Percentiles rank a stretch among this genome's conserved stretches.
phyloP scores from a whole-genome alignment of 35 echinoderm and acorn worm species.

The Apostichopus californicus region DNA sequence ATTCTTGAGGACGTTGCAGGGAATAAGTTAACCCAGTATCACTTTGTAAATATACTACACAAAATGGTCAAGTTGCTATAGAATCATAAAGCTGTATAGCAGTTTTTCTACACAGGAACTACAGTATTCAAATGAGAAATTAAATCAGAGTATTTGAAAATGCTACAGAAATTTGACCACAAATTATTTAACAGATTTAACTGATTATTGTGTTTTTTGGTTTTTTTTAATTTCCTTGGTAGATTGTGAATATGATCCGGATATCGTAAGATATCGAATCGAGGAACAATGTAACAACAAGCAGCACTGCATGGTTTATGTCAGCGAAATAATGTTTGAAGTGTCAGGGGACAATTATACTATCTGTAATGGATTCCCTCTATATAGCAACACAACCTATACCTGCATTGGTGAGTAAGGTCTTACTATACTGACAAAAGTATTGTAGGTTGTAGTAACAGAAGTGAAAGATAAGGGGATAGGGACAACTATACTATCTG shows the following conservation, averaged over 20 bases:
- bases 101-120: too few relatives aligned
- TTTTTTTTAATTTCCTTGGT: background rate
- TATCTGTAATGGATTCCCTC: slow-evolving; percentile 74
- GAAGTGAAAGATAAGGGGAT: slow-evolving; percentile 54
- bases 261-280: slow-evolving; percentile 65
- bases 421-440: too few relatives aligned
- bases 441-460: slow-evolving; percentile 4
- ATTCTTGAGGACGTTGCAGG: too few relatives aligned
- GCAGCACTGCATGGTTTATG: slow-evolving; percentile 68
- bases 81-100: too few relatives aligned
- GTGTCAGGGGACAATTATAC: slow-evolving; percentile 59
- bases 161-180: too few relatives aligned
- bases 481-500: slow-evolving; percentile 68
- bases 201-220: background rate
- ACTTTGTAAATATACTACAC: too few relatives aligned
- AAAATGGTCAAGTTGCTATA: too few relatives aligned
- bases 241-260: slow-evolving; percentile 87
- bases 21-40: too few relatives aligned
- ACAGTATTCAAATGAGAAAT: too few relatives aligned
- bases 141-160: too few relatives aligned
- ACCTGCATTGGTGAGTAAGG: slow-evolving; percentile 65
- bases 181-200: too few relatives aligned
- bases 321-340: slow-evolving; percentile 73
- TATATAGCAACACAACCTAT: slow-evolving; percentile 71
- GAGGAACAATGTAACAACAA: slow-evolving; percentile 90